Evolutionary conservation across 53 echinoderm and acorn worm species (phyloP).

Genomic region (Actinopyga echinites): DNA sequence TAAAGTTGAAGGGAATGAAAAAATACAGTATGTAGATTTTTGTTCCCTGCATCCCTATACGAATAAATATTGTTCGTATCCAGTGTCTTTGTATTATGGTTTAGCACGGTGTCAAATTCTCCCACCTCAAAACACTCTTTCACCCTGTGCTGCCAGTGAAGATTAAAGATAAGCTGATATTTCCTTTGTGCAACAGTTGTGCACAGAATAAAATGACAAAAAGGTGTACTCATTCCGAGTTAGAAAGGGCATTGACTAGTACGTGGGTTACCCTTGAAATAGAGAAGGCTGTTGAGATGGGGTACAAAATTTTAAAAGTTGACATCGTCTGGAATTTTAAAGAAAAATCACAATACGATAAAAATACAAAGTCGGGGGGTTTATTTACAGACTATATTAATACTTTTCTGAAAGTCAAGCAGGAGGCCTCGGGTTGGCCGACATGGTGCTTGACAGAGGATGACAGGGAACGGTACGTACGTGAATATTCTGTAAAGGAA

Average conservation of each 20-base stretch:
- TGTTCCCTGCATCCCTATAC: constrained; percentile 64
- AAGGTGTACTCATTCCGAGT: constrained; percentile 25
- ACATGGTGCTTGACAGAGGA: constrained; percentile 26
- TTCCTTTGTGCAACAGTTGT: constrained; percentile 60
- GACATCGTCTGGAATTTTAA: constrained; percentile 64
- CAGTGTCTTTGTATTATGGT: constrained; percentile 46
- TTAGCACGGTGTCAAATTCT: constrained; percentile 48
- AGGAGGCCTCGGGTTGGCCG: constrained; percentile 45
- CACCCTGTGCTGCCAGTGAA: constrained; percentile 60
- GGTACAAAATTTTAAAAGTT: constrained; percentile 31
- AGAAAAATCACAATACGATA: background rate
- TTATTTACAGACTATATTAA: constrained; percentile 21
- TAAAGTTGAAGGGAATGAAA: constrained; percentile 30
- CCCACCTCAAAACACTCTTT: constrained; percentile 38
- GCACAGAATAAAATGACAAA: constrained; percentile 16
- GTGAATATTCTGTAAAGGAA: constrained; percentile 7
- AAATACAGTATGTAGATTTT: constrained; percentile 65
- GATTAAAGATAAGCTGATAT: constrained; percentile 49
- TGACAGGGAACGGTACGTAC: background rate
- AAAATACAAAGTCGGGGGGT: background rate
- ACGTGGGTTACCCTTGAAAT: constrained; percentile 47
- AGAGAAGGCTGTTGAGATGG: constrained; percentile 57
- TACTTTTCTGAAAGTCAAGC: constrained; percentile 38
- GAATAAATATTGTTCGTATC: constrained; percentile 66
- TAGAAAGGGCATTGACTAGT: constrained; percentile 35